These are phyloP conservation scores for Orthosia gothica DNA, from an alignment of 2,888 invertebrate species.

Conservation along the genomic window DNA sequence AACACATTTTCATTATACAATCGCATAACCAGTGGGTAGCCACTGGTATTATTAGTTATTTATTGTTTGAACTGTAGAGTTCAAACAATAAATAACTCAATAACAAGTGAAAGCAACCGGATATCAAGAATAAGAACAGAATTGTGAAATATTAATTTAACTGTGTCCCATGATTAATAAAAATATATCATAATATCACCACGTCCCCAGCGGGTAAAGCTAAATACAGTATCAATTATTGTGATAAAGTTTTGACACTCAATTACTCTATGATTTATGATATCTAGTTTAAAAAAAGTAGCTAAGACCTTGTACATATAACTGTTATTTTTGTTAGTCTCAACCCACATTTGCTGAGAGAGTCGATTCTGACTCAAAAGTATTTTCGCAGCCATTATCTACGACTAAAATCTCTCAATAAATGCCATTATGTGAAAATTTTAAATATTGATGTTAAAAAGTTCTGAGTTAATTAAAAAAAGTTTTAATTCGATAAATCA, in stretches of 20 bases:
- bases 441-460: no score
- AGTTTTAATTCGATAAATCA: no score
- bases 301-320: constrained; percentile 25
- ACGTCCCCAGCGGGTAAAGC: constrained; percentile 36
- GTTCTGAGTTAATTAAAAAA: no score
- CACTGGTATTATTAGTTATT: no score
- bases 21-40: no score
- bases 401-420: no score
- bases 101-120: constrained; percentile 44
- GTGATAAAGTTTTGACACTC: constrained; percentile 54
- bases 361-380: no score
- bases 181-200: constrained; percentile 52
- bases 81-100: constrained; percentile 11
- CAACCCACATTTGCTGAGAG: no score
- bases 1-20: constrained; percentile 7
- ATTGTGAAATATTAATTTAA: constrained; percentile 59
- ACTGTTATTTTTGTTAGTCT: neutral
- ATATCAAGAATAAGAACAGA: constrained; percentile 45
- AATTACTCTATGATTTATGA: constrained; percentile 64
- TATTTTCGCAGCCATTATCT: no score
- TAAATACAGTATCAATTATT: constrained; percentile 65
- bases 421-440: no score
- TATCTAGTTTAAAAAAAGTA: constrained; percentile 20
- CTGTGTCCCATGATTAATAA: constrained; percentile 31
- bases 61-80: no score